These are phyloP conservation scores for Platysteira castanea DNA, from an alignment of 2,113 vertebrate species.

Conservation along the genomic window DNA sequence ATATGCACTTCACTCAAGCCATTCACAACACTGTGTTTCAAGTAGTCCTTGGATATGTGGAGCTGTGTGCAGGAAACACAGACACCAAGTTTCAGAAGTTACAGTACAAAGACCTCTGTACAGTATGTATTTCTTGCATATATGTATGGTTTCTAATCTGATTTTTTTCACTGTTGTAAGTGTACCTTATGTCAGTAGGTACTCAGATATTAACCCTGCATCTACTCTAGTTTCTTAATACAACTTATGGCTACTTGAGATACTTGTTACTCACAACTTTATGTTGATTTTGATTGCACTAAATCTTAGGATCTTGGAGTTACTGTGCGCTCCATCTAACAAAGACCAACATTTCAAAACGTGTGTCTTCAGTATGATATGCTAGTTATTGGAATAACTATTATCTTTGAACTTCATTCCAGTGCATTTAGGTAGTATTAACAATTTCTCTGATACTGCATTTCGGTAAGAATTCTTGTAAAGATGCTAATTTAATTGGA, in stretches of 20 bases:
- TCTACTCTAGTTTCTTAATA: neutral
- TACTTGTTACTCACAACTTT: neutral
- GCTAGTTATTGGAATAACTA: neutral
- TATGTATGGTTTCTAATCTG: neutral
- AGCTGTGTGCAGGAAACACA: conserved; percentile 93
- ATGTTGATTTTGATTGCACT: neutral
- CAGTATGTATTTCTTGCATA: conserved; percentile 72
- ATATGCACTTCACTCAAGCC: conserved; percentile 99
- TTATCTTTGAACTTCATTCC: neutral
- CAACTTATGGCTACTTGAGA: neutral
- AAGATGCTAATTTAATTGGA: neutral
- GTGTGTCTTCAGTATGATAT: neutral
- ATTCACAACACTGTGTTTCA: conserved; percentile 99
- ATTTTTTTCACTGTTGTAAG: neutral
- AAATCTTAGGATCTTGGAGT: neutral
- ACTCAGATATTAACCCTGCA: neutral
- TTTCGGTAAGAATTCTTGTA: neutral
- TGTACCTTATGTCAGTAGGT: neutral
- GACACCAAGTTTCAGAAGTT: conserved; percentile 99
- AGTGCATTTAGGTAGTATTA: neutral
- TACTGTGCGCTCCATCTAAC: neutral
- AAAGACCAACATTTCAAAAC: neutral
- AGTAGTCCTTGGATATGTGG: conserved; percentile 97
- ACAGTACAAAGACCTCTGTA: conserved; percentile 97
- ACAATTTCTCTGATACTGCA: neutral